phyloP scores from a whole-genome alignment of 2,888 invertebrate species.

The Mechanitis messenoides region DNA sequence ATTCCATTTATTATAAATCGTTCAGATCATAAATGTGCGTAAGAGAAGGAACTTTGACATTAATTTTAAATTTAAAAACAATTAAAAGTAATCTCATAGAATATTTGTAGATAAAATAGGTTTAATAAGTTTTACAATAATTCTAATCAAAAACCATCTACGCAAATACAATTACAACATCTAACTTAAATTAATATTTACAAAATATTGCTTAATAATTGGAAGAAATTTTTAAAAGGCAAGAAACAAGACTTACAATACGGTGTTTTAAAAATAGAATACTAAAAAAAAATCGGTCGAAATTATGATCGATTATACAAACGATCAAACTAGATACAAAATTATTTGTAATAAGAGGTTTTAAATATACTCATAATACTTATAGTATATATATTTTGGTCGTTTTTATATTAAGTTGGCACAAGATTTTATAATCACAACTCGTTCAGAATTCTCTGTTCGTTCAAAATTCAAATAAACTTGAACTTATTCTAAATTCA shows the following conservation, averaged over 20 bases:
- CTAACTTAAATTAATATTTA: too few species aligned
- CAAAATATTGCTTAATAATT: neutral
- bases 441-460: neutral
- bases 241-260: neutral
- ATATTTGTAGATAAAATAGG: too few species aligned
- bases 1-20: too few species aligned
- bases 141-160: too few species aligned
- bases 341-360: neutral
- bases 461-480: slow-evolving; percentile 2
- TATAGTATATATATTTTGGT: slow-evolving; percentile 6
- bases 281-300: neutral
- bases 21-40: too few species aligned
- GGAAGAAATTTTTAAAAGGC: neutral
- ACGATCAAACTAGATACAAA: slow-evolving; percentile 1
- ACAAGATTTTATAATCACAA: slow-evolving; percentile 3
- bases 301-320: neutral
- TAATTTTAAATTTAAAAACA: too few species aligned
- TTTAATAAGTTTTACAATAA: too few species aligned
- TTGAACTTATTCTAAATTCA: too few species aligned
- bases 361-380: neutral
- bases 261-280: too few species aligned
- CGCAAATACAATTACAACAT: too few species aligned
- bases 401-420: slow-evolving; percentile 7
- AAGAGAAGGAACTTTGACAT: too few species aligned
- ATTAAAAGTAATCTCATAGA: too few species aligned